These are phyloP conservation scores for Spinus olivaceus DNA, from an alignment of 2,797 vertebrate species.

Conservation along the genomic window DNA sequence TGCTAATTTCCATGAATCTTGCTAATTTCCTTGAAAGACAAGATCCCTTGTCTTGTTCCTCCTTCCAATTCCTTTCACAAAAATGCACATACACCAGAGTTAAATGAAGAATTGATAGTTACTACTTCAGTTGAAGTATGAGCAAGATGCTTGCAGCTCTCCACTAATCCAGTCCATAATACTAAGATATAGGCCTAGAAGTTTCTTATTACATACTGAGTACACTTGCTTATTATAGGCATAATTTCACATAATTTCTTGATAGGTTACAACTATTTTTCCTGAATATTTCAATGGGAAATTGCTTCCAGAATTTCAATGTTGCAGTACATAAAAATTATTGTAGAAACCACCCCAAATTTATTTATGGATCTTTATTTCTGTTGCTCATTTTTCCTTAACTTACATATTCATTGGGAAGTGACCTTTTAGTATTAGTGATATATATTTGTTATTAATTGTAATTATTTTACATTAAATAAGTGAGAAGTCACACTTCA, in stretches of 20 bases:
- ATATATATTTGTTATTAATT: background rate
- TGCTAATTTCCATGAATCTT: background rate
- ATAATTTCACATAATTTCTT: background rate
- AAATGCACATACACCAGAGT: background rate
- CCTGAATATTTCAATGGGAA: background rate
- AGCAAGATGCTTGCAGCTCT: background rate
- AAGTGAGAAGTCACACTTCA: background rate
- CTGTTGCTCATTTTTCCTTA: background rate
- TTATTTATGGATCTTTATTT: background rate
- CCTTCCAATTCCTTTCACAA: background rate
- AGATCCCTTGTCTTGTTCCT: background rate
- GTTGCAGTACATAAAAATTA: background rate
- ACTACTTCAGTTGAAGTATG: background rate
- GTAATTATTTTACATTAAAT: background rate
- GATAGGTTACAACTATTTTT: background rate
- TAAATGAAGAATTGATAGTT: background rate
- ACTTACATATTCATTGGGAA: background rate
- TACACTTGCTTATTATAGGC: background rate
- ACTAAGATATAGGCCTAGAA: background rate
- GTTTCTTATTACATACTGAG: background rate
- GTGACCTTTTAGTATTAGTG: background rate
- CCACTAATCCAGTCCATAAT: background rate
- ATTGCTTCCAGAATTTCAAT: background rate
- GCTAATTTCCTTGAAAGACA: background rate
- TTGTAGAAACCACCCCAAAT: background rate